A percentile compares a stretch with the other conserved stretches of the same genome.
These are phyloP conservation scores for Rynchops niger DNA, from an alignment of 2,113 vertebrate species.

Conservation along the genomic window DNA sequence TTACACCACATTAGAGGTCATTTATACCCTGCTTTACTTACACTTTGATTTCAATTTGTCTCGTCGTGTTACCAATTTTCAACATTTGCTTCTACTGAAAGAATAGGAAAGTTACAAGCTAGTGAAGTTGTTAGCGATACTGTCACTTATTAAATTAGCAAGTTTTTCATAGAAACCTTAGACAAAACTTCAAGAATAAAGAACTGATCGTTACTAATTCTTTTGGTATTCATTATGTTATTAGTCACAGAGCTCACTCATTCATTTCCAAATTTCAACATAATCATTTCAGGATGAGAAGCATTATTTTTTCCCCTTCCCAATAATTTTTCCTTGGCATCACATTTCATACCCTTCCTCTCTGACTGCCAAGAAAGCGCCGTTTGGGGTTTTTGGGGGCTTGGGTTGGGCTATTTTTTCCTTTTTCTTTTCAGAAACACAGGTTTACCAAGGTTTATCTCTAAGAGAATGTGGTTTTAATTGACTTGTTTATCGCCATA, in stretches of 20 bases:
- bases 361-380: background rate
- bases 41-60: constrained; percentile 49
- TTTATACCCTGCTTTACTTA: background rate
- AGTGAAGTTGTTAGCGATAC: constrained; percentile 8
- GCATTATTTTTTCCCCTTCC: background rate
- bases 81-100: constrained; percentile 48
- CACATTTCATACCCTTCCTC: constrained; percentile 3
- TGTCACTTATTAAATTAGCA: constrained; percentile 49
- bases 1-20: background rate
- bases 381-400: background rate
- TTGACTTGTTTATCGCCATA: background rate
- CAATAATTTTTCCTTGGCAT: constrained; percentile 26
- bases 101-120: constrained; percentile 14
- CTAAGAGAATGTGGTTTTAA: constrained; percentile 7
- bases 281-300: constrained; percentile 60
- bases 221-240: constrained; percentile 61
- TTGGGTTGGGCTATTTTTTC: background rate
- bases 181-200: constrained; percentile 34
- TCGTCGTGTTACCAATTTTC: background rate
- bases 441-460: background rate
- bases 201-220: constrained; percentile 41
- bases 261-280: constrained; percentile 59
- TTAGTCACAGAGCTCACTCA: constrained; percentile 62
- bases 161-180: constrained; percentile 39
- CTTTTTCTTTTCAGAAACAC: background rate